Evolutionary conservation across 2,888 invertebrate species (phyloP), one percentile per base, ranked within the genome.

Genomic region (Amitus sp.): DNA sequence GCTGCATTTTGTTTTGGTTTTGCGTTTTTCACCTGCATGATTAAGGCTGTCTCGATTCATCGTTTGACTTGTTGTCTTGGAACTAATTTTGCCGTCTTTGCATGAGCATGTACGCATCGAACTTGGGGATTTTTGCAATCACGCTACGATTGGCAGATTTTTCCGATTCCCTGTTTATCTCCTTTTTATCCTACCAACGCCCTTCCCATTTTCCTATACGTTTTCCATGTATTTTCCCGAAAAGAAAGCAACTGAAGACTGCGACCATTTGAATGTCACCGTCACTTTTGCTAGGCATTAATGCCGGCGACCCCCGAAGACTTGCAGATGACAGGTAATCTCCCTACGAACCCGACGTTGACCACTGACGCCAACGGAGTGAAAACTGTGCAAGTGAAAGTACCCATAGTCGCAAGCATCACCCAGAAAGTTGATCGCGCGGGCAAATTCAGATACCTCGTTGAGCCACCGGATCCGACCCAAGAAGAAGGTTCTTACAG

Each of bases 301-400:
- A 88, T 90, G 6, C 90, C 90, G 0, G 90, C 90, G 0, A 89
- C 89, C 6, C 89, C 90, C 1, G 90, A 90, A 70, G 90, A 90
- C 78, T 81, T 90, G 33, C 86, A 87, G 73, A 84, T 85, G 55
- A 86, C 88, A 28, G 89, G 89, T 0, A 88, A 89, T 77, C 88
- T 90, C 57, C 83, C 68, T 30, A 42, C 72, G 10, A 76, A 71
- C 57, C 71, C 76, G 28, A 71, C 71, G n/a, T 60, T 73, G 34
- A 71, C 70, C 45, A 62, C 73, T 10, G 77, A 80, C 19, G 19
- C 64, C 55, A 63, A 82, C 7, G 82, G 82, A 0, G 82, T 84
- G 0, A 82, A 82, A 62, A 79, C 82, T 5, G 83, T 87, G 0
- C 87, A 87, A 67, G 86, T 87, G 54, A 80, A 87, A 43, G 87